phyloP scores from a whole-genome alignment of 2,888 invertebrate species.

The Lacanobia wlatinum region DNA sequence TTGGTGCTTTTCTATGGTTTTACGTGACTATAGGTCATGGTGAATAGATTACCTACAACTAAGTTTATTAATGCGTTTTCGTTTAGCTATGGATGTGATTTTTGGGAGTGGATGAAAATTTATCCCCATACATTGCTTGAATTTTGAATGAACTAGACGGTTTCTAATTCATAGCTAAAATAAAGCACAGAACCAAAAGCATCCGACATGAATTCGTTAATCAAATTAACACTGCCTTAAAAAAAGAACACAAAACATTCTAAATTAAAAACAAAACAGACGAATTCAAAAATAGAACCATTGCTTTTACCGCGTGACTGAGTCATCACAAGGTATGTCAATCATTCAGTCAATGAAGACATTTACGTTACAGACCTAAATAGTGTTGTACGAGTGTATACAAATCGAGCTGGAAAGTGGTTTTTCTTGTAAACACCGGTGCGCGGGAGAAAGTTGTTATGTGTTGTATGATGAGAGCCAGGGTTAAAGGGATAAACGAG shows the following conservation, averaged over 20 bases:
- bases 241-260: constrained; percentile 6
- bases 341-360: constrained; percentile 40
- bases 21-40: not conserved
- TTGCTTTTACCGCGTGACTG: constrained; percentile 9
- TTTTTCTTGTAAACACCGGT: constrained; percentile 64
- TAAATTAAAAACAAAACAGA: constrained; percentile 12
- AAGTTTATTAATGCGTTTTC: too few relatives aligned
- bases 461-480: constrained; percentile 48
- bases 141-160: too few relatives aligned
- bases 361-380: constrained; percentile 61
- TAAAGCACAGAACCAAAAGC: not conserved
- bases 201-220: not conserved
- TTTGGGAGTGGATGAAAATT: too few relatives aligned
- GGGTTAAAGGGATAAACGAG: constrained; percentile 14
- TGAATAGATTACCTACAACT: too few relatives aligned
- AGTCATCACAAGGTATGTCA: constrained; percentile 45
- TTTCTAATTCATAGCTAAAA: too few relatives aligned
- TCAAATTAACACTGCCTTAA: constrained; percentile 11
- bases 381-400: constrained; percentile 37
- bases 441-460: constrained; percentile 55
- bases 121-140: too few relatives aligned
- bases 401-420: constrained; percentile 63
- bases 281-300: constrained; percentile 31
- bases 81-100: too few relatives aligned
- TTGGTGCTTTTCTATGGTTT: not conserved